Evolutionary conservation across 2,797 vertebrate species (phyloP).

Genomic region (Podarcis lilfordi): DNA sequence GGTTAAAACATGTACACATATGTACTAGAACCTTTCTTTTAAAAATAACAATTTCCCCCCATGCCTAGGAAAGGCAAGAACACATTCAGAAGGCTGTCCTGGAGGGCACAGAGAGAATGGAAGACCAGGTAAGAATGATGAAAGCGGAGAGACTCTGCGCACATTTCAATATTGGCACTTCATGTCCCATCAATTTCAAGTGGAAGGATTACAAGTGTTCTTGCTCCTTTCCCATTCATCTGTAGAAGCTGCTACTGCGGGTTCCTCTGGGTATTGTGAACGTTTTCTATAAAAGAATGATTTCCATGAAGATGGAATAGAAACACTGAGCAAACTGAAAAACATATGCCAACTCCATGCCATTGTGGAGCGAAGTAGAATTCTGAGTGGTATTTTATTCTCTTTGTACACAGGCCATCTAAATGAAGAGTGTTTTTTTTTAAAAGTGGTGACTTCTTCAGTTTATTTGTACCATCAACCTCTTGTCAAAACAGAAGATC

Average conservation of each 20-base stretch:
- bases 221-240: neutral
- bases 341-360: neutral
- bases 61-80: constrained; percentile 80
- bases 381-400: constrained; percentile 47
- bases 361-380: constrained; percentile 49
- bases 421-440: constrained; percentile 18
- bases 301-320: constrained; percentile 22
- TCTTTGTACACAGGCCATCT: constrained; percentile 35
- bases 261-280: constrained; percentile 38
- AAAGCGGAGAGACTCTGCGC: constrained; percentile 41
- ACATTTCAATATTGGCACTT: constrained; percentile 78
- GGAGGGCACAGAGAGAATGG: constrained; percentile 80
- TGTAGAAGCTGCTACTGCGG: constrained; percentile 62
- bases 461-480: neutral
- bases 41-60: constrained; percentile 62
- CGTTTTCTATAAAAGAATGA: constrained; percentile 30
- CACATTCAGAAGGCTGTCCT: constrained; percentile 80
- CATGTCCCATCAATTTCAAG: neutral
- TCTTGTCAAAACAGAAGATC: constrained; percentile 30
- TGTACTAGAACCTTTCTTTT: constrained; percentile 35
- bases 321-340: constrained; percentile 25
- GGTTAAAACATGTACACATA: constrained; percentile 39
- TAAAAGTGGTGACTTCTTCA: neutral
- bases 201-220: constrained; percentile 10
- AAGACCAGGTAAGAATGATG: constrained; percentile 76